Evolutionary conservation across 2,113 vertebrate species (phyloP), one percentile per base, ranked within the genome.

Genomic region (Sceloporus undulatus): DNA sequence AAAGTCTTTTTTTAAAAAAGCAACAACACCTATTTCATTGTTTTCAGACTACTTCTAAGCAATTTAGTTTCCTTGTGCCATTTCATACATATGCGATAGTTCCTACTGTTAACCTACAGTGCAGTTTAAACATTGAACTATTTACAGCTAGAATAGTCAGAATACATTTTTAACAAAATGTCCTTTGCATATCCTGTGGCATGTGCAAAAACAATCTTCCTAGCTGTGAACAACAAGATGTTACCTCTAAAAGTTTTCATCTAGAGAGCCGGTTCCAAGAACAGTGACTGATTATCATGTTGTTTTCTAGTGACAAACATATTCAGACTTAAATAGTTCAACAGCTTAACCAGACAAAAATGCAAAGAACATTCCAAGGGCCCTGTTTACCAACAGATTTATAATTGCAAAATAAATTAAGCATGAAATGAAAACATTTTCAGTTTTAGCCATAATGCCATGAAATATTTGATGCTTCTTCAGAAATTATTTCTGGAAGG

Each of bases 341-440:
- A 52, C 73, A 54, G 48, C n/a, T 88, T 83, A 83, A 54, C 73
- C 48, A 88, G 73, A 68, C 56, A 88, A 83, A 62, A 88, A 83
- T 66, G 48, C 80, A 88, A 82, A 66, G 74, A 88, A 77, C 40
- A 66, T 82, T 54, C 59, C 3, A n/a, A 83, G 40, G 42, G n/a
- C 42, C 29, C 86, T 88, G 80, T 83, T 82, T 83, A 83, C 79
- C 74, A 68, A 88, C 59, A 88, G 65, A 88, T 88, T 83, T 77
- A 88, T 88, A 83, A 88, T 83, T 83, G 62, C 80, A 88, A 82
- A 88, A 77, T 77, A 88, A 88, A 83, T 88, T 88, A 66, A 68
- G 59, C 80, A 54, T 88, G 87, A 88, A 88, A 88, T 88, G 80
- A 54, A 87, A 88, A 66, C 73, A 83, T 42, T 54, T 66, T 88